Percentiles rank a stretch among this genome's conserved stretches.
phyloP scores from a whole-genome alignment of 1,140 invertebrate species.

The Melitaea cinxia region DNA sequence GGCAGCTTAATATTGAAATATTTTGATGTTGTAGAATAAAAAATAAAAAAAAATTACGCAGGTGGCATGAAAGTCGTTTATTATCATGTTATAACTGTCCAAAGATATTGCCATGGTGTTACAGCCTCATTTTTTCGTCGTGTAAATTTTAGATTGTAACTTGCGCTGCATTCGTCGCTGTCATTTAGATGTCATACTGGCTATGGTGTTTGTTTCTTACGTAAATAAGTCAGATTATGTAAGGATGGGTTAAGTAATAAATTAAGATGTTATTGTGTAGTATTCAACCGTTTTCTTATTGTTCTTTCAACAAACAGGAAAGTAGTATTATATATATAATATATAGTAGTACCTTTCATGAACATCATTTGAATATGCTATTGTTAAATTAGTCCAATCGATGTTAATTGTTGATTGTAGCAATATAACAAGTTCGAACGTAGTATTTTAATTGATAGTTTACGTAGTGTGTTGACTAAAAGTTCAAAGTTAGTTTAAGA shows the following conservation, averaged over 20 bases:
- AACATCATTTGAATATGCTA: conserved; percentile 10
- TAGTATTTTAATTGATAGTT: conserved; percentile 17
- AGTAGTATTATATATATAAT: conserved; percentile 11
- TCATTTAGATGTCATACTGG: not conserved
- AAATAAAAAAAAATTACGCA: not conserved
- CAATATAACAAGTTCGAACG: conserved; percentile 18
- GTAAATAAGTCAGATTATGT: not conserved
- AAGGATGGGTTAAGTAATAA: not conserved
- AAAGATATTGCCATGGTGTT: conserved; percentile 5
- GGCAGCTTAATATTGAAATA: not conserved
- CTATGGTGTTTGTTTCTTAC: not conserved
- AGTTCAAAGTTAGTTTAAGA: conserved; percentile 26
- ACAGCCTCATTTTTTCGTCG: not conserved
- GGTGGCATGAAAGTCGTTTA: not conserved
- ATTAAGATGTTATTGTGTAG: too few relatives aligned
- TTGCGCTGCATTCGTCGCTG: not conserved
- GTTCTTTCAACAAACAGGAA: not conserved
- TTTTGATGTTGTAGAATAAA: conserved; percentile 13
- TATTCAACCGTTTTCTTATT: not conserved
- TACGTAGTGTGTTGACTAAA: conserved; percentile 23
- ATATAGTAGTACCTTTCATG: too few relatives aligned
- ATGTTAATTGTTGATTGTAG: conserved; percentile 24
- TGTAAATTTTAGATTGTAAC: not conserved
- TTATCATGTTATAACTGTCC: not conserved
- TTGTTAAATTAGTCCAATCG: conserved; percentile 13